A percentile compares a stretch with the other conserved stretches of the same genome.
These are phyloP conservation scores for Darevskia mixta DNA, from an alignment of 2,797 vertebrate genomes.

Conservation along the genomic window DNA sequence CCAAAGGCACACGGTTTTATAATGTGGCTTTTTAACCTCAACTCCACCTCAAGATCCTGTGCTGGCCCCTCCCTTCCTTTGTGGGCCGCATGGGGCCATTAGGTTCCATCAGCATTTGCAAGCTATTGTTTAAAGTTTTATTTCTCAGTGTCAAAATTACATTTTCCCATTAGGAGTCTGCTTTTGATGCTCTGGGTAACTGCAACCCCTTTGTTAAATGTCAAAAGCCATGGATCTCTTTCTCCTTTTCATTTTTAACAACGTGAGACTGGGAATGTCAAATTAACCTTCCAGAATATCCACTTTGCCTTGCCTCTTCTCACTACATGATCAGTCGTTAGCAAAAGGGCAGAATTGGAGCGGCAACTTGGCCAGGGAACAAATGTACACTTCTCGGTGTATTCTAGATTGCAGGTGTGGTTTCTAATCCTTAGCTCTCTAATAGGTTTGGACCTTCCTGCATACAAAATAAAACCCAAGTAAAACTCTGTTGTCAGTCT, in stretches of 20 bases:
- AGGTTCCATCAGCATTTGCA: conserved; percentile 8
- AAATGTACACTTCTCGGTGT: neutral
- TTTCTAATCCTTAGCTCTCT: neutral
- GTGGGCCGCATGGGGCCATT: neutral
- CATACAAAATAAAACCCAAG: neutral
- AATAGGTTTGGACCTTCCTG: neutral
- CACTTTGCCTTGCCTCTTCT: conserved; percentile 37
- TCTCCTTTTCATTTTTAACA: conserved; percentile 24
- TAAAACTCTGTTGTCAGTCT: neutral
- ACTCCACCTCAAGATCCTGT: neutral
- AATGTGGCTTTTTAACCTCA: neutral
- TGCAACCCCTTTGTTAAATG: conserved; percentile 40
- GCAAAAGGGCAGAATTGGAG: conserved; percentile 36
- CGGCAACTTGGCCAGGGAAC: conserved; percentile 11
- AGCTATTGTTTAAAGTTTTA: conserved; percentile 14
- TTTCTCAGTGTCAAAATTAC: neutral
- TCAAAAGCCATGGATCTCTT: conserved; percentile 34
- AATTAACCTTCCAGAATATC: conserved; percentile 34
- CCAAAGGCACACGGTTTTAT: neutral
- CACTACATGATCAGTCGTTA: conserved; percentile 37
- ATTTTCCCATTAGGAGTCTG: conserved; percentile 32
- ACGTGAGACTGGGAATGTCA: conserved; percentile 17
- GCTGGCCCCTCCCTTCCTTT: neutral
- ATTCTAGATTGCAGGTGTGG: neutral
- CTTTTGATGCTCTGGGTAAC: conserved; percentile 24